Evolutionary conservation across 1,140 invertebrate species (phyloP), one percentile per base, ranked within the genome.

Genomic region (Orius insidiosus): DNA sequence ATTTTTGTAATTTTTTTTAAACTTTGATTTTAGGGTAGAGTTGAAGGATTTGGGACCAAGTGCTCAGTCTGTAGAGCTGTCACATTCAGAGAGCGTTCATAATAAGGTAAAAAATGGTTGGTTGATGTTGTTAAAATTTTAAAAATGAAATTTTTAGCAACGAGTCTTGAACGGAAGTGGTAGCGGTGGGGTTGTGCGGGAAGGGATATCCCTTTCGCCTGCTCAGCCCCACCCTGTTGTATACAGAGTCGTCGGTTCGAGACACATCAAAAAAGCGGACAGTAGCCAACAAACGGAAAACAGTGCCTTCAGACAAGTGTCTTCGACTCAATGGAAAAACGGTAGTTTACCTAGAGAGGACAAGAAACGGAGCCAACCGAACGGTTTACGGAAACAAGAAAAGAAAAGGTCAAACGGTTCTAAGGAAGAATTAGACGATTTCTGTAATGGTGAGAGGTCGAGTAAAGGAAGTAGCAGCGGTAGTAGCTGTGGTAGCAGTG

Each of bases 221-320:
- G 62, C 63, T 63, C 63, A 50, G 38, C 54, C 53, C 30, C 54
- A 53, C 7, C 56, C 56, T 9, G 55, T 67, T 15, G 63, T 69
- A 31, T 68, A 68, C 51, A 58, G 66, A 32, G 67, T 68, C 5
- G 66, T 69, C 13, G 52, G 56, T 5, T 55, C 58, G 8, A 61
- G 66, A 31, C 65, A 68, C 46, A 60, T 68, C 13, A 69, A 68
- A 49, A 73, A 73, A 49, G 64, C 69, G 7, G 70, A 72, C 51
- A 72, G 68, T 38, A 65, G 68, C 6, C 70, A 72, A 49, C 70
- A 72, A 54, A 73, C 71, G 0, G 71, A 73, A 45, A 68, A 60
- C 50, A 68, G 65, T 51, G 65, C 66, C 24, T 72, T 71, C 55
- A 50, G 49, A 34, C 49, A 50, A 50, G 44, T 37, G 15, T 54